phyloP scores from a whole-genome alignment of 2,113 vertebrate species.

The Neofelis nebulosa region DNA sequence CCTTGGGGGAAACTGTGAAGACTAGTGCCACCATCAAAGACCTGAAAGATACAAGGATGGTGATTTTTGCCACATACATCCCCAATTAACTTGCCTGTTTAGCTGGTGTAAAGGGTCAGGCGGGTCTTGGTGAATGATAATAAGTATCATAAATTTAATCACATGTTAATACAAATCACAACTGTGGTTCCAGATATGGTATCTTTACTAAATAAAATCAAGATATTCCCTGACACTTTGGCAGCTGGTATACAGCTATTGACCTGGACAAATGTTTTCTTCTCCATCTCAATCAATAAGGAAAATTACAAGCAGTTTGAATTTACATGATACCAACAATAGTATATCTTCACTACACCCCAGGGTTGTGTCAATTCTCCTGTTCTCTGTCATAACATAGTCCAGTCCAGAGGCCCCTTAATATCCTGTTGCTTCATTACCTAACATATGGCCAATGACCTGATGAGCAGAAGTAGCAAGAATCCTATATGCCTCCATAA shows the following conservation, averaged over 20 bases:
- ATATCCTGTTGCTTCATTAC: neutral
- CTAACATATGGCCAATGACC: neutral
- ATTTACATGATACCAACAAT: neutral
- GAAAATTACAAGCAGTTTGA: conserved; percentile 1
- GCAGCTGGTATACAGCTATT: neutral
- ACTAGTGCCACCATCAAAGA: neutral
- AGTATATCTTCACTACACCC: neutral
- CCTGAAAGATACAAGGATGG: neutral
- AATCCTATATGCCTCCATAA: neutral
- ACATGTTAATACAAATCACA: neutral
- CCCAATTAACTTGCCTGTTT: neutral
- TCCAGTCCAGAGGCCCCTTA: conserved; percentile 25
- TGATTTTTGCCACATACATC: neutral
- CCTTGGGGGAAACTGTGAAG: neutral
- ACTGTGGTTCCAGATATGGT: neutral
- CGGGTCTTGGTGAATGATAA: neutral
- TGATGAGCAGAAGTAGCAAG: neutral
- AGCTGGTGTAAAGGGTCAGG: neutral
- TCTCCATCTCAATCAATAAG: neutral
- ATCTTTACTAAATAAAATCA: neutral
- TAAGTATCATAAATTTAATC: neutral
- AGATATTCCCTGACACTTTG: neutral
- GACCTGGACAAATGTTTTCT: conserved; percentile 24
- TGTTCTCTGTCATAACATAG: neutral
- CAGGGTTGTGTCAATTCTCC: neutral